Base-by-base conservation (phyloP, 2,888 invertebrate genomes). In the Mechanitis mazaeus region DNA sequence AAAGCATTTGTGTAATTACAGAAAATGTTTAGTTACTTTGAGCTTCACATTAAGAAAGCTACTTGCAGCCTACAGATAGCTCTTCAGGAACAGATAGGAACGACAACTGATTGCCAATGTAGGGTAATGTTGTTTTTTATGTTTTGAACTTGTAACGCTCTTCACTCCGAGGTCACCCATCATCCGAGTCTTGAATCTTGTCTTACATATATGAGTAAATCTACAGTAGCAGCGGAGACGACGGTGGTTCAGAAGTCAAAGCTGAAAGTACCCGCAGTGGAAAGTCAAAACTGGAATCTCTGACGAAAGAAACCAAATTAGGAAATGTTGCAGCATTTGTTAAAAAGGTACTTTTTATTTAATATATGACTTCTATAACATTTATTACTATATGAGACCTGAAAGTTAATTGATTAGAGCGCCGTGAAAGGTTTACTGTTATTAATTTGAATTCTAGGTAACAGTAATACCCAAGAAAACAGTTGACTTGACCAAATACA, bases 21-120 rank as follows among this genome's bases (percentile, higher is more conserved):
- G 97, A 99, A 99, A 95, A 94, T 98, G 85, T 98, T 98, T 91
- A 97, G 98, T 56, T 99, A 99, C 90, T 99, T 99, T 88, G 99
- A 99, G 91, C 93, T 99, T 65, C 97, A 98, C 87, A 96, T 99
- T 33, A 98, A 98, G 82, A 98, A 98, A 89, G 97, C 97, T 59
- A 96, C 97, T 4, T 96, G 97, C 92, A 95, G 96, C 71, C 91
- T 97, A 68, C 93, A 96, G 47, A 93, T 96, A 91, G 94, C 95
- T 60, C 95, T 95, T 76, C 93, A 93, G 68, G 94, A 94, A 69
- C 92, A 94, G 75, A 53, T 53, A 53, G n/a, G 28, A 31, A 53
- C 53, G 11, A 53, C 4, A 54, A 42, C 42, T 42, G 42, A 9
- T 42, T 20, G 20, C 42, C 11, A 9, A 42, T 20, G 42, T 9